These are phyloP conservation scores for Drosophila novamexicana DNA, from an alignment of 1,140 invertebrate genomes.

Conservation along the genomic window DNA sequence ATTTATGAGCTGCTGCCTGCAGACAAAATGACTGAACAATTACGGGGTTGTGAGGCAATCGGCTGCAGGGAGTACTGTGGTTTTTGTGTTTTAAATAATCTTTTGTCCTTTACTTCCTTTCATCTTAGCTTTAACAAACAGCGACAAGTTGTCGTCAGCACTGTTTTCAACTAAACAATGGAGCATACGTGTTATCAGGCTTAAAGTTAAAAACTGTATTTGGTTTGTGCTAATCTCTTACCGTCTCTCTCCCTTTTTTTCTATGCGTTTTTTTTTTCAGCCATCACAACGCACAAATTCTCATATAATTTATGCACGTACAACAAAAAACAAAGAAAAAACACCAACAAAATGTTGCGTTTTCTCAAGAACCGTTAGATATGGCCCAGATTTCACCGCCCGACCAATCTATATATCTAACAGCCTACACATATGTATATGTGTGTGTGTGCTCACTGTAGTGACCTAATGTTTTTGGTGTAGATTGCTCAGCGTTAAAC, in stretches of 20 bases:
- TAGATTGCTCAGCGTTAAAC: slow-evolving; percentile 38
- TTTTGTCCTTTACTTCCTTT: too few relatives aligned
- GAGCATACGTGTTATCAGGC: slow-evolving; percentile 64
- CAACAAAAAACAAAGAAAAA: not conserved
- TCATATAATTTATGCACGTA: slow-evolving; percentile 66
- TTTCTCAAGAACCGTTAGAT: slow-evolving; percentile 74
- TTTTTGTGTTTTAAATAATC: not conserved
- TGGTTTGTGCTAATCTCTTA: slow-evolving; percentile 47
- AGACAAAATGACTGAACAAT: too few relatives aligned
- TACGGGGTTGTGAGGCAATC: too few relatives aligned
- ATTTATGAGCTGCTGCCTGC: too few relatives aligned
- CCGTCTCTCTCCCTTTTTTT: slow-evolving; percentile 12
- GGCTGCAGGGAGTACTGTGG: too few relatives aligned
- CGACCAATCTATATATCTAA: slow-evolving; percentile 51
- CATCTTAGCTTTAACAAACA: too few relatives aligned
- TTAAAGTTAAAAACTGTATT: slow-evolving; percentile 34
- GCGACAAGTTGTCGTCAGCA: not conserved
- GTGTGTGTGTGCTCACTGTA: slow-evolving; percentile 52
- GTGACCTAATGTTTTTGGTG: slow-evolving; percentile 49
- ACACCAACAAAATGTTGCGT: slow-evolving; percentile 62
- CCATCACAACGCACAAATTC: slow-evolving; percentile 41
- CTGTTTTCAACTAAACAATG: slow-evolving; percentile 40
- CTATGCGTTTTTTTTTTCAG: slow-evolving; percentile 53
- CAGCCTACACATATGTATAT: slow-evolving; percentile 39
- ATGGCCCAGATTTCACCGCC: slow-evolving; percentile 33